A percentile compares a stretch with the other conserved stretches of the same genome.
Conservation (phyloP, 2,888 invertebrate genomes). For the Coleophora flavipennella region DNA sequence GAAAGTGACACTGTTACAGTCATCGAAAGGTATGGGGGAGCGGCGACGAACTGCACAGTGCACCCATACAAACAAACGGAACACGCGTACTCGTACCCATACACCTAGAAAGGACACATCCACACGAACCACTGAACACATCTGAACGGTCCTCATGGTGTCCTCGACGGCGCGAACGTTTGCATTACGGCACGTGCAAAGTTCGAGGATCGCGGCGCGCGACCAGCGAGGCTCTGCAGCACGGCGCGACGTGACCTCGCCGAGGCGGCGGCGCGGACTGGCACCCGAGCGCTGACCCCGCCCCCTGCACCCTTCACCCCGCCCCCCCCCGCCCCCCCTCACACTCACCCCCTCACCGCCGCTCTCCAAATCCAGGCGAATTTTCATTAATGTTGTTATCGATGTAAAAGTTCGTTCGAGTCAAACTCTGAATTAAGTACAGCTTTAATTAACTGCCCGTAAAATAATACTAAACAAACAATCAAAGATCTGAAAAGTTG, state of each 20-base stretch:
- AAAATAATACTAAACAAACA: conserved; percentile 52
- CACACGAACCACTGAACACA: conserved; percentile 44
- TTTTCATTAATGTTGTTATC: conserved; percentile 71
- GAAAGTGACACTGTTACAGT: conserved; percentile 34
- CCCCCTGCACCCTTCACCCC: conserved; percentile 30
- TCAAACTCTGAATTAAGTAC: conserved; percentile 48
- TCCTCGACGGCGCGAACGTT: conserved; percentile 19
- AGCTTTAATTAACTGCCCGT: conserved; percentile 66
- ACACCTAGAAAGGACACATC: conserved; percentile 38
- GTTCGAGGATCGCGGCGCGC: conserved; percentile 33
- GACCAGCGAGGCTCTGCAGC: conserved; percentile 15
- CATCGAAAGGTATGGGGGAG: conserved; percentile 46
- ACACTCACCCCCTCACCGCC: conserved; percentile 58
- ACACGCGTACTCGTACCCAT: conserved; percentile 35
- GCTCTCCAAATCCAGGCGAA: conserved; percentile 61
- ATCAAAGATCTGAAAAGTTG: conserved; percentile 31
- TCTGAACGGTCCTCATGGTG: conserved; percentile 19
- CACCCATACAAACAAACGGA: conserved; percentile 55
- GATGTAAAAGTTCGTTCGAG: conserved; percentile 60
- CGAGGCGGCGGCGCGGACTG: conserved; percentile 47
- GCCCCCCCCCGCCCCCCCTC: conserved; percentile 39
- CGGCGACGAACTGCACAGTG: conserved; percentile 40
- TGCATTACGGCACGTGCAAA: conserved; percentile 26
- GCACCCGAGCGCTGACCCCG: conserved; percentile 39
- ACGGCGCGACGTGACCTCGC: conserved; percentile 42